These are phyloP conservation scores for Peromyscus aztecus DNA, from an alignment of 2,797 vertebrate genomes.

Conservation along the genomic window DNA sequence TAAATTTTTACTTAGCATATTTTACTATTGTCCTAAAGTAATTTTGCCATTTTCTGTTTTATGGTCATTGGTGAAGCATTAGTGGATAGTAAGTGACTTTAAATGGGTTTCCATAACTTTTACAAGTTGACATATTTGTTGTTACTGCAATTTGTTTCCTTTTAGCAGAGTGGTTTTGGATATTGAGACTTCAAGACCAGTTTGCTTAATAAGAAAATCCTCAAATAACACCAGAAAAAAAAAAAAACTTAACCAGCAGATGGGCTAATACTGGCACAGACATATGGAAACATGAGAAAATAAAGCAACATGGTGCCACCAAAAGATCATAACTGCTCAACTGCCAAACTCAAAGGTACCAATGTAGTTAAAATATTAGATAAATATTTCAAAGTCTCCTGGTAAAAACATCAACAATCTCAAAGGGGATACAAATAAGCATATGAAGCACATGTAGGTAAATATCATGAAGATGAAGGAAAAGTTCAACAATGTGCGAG, in stretches of 20 bases:
- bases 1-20: not conserved
- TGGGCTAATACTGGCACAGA: not conserved
- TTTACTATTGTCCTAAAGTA: not conserved
- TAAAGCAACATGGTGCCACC: not conserved
- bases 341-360: not conserved
- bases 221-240: not conserved
- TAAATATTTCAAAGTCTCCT: too few species aligned
- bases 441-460: not conserved
- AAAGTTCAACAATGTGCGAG: not conserved
- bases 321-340: not conserved
- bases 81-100: too few species aligned
- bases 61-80: not conserved
- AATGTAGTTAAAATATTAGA: not conserved
- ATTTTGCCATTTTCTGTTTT: not conserved
- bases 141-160: not conserved
- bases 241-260: not conserved
- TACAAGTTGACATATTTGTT: not conserved
- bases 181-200: not conserved
- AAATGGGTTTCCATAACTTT: not conserved
- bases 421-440: not conserved
- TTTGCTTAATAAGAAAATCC: not conserved
- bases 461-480: not conserved
- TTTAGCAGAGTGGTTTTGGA: too few species aligned
- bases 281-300: not conserved
- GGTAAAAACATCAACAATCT: not conserved